Evolutionary conservation across 2,888 invertebrate genomes (phyloP), one percentile per base, ranked within the genome.

Genomic region (Troilus luridus): DNA sequence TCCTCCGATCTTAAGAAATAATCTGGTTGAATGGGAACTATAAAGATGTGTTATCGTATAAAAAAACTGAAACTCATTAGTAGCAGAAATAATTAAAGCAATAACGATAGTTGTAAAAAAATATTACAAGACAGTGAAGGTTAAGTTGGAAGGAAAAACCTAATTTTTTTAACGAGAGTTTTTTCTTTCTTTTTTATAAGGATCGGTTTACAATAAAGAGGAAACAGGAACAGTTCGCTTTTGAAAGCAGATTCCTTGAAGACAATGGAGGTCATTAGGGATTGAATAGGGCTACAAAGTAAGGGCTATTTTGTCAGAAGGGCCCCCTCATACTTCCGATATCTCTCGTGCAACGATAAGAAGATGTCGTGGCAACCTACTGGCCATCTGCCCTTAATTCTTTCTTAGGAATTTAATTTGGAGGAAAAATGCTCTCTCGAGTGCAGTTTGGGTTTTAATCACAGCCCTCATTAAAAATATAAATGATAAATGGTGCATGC

Each of bases 371-470:
- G 62, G 21, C 19, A 62, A 14, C 12, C 67, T n/a, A n/a, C n/a
- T n/a, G n/a, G n/a, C n/a, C n/a, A n/a, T n/a, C n/a, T n/a, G n/a
- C n/a, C n/a, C 19, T 77, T 27, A 77, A 77, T 77, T 77, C 41
- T 17, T 7, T 41, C 72, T 41, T 41, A 77, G 72, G 72, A 77
- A 77, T 77, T 77, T 77, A 27, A 77, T 77, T 77, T 77, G 27
- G 72, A 41, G 17, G 27, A 77, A 77, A 77, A 77, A 77, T 77
- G 3, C 17, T 41, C 27, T 77, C 72, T 0, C 14, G 17, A 19
- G 17, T 77, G 72, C 72, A 77, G 72, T 77, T 77, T 17, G 10
- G 72, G 72, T 41, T 77, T 77, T 77, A 77, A 77, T 77, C 27
- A 41, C 72, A 17, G 3, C 3, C 72, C 27, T 41, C 2, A 41